These are phyloP conservation scores for Triplophysa tibetana DNA, from an alignment of 2,113 vertebrate genomes.

Conservation along the genomic window DNA sequence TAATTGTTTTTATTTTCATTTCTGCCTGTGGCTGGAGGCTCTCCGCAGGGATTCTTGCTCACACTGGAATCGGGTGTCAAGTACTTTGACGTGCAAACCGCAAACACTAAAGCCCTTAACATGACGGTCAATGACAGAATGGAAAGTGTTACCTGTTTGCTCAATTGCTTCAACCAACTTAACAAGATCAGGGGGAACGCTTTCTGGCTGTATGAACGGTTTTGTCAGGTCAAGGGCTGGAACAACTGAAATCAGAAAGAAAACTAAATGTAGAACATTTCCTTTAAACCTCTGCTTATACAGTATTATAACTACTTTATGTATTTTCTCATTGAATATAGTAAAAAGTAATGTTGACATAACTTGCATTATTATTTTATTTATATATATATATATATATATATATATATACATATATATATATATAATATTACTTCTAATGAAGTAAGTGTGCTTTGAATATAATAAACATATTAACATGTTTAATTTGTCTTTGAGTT, in stretches of 20 bases:
- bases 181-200: slow-evolving; percentile 78
- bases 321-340: not conserved
- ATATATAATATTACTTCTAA: too few species aligned
- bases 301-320: slow-evolving; percentile 12
- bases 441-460: too few species aligned
- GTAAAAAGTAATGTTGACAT: not conserved
- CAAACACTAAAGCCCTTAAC: slow-evolving; percentile 30
- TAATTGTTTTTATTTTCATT: not conserved
- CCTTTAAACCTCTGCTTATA: slow-evolving; percentile 60
- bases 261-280: slow-evolving; percentile 49
- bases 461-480: too few species aligned
- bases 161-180: slow-evolving; percentile 85
- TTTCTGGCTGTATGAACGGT: slow-evolving; percentile 84
- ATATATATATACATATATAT: too few species aligned
- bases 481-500: slow-evolving; percentile 32
- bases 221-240: slow-evolving; percentile 74
- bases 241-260: slow-evolving; percentile 72
- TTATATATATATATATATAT: too few species aligned
- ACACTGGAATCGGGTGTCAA: slow-evolving; percentile 5
- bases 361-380: too few species aligned
- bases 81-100: slow-evolving; percentile 5
- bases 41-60: slow-evolving; percentile 1
- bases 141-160: slow-evolving; percentile 79
- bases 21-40: not conserved
- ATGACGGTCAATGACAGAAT: slow-evolving; percentile 2